A percentile compares a stretch with the other conserved stretches of the same genome.
These are phyloP conservation scores for Limnephilus auricula DNA, from an alignment of 2,888 invertebrate species.

Conservation along the genomic window DNA sequence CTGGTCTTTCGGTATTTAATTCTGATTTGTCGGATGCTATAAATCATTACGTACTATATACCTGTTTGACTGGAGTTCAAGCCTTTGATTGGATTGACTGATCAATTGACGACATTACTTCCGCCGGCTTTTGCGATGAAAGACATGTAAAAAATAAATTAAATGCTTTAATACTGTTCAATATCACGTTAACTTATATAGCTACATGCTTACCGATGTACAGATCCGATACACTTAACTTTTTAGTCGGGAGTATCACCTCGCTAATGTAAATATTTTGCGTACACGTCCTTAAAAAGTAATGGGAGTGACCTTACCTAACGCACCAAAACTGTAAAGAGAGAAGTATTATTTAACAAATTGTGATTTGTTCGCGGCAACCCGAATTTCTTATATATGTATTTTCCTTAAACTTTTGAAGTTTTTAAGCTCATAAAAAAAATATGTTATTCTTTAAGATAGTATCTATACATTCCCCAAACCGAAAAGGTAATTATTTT, in stretches of 20 bases:
- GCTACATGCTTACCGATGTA: neutral
- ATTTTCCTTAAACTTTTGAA: no score
- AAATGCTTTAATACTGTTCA: neutral
- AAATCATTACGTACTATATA: neutral
- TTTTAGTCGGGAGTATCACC: neutral
- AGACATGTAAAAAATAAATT: neutral
- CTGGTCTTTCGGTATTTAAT: neutral
- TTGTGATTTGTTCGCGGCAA: no score
- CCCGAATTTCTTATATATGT: no score
- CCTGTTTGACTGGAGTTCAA: neutral
- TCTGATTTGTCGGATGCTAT: neutral
- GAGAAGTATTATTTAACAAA: neutral
- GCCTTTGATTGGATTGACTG: neutral
- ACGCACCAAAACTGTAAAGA: neutral
- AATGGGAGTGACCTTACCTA: neutral
- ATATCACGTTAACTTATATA: neutral
- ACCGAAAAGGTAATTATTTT: no score
- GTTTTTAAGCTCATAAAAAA: no score
- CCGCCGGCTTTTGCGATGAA: neutral
- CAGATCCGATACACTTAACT: neutral
- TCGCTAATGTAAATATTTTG: no score
- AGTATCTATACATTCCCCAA: no score
- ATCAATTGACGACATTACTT: neutral
- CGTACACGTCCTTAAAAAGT: neutral
- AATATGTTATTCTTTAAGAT: no score